Evolutionary conservation across 1,140 invertebrate species (phyloP).

Genomic region (Drosophila sp.): DNA sequence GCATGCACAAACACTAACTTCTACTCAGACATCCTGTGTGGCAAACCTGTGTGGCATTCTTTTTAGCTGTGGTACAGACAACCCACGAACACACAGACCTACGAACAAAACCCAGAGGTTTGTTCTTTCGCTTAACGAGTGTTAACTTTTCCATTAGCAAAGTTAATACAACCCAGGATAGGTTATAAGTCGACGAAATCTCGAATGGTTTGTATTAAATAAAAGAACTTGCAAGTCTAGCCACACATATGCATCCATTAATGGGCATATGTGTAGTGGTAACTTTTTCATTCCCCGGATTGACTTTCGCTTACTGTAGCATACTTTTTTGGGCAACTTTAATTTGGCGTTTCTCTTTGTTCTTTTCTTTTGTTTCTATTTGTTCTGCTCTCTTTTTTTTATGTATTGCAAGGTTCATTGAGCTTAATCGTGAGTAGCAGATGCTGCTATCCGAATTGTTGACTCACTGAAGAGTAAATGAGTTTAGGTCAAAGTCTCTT

Average conservation of each 20-base stretch:
- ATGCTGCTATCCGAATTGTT: neutral
- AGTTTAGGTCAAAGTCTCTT: slow-evolving; percentile 9
- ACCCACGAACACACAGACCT: slow-evolving; percentile 15
- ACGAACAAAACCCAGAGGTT: neutral
- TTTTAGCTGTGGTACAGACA: slow-evolving; percentile 1
- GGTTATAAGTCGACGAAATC: slow-evolving; percentile 20
- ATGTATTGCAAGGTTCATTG: slow-evolving; percentile 12
- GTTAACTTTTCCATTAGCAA: slow-evolving; percentile 69
- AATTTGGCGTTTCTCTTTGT: neutral
- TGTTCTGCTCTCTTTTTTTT: neutral
- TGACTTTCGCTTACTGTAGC: slow-evolving; percentile 36
- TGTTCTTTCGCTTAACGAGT: slow-evolving; percentile 20
- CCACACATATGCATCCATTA: neutral
- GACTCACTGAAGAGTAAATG: slow-evolving; percentile 1
- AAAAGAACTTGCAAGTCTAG: slow-evolving; percentile 16
- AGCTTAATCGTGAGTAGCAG: neutral
- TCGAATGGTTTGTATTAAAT: slow-evolving; percentile 4
- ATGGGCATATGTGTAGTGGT: neutral
- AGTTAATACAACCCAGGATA: slow-evolving; percentile 25
- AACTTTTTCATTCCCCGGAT: slow-evolving; percentile 6
- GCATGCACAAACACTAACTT: slow-evolving; percentile 1
- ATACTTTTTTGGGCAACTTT: slow-evolving; percentile 48
- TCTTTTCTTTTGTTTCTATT: neutral
- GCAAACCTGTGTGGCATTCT: neutral
- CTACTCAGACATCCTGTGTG: slow-evolving; percentile 12